Evolutionary conservation across 1,140 invertebrate species (phyloP).

Genomic region (Saccostrea cuccullata): DNA sequence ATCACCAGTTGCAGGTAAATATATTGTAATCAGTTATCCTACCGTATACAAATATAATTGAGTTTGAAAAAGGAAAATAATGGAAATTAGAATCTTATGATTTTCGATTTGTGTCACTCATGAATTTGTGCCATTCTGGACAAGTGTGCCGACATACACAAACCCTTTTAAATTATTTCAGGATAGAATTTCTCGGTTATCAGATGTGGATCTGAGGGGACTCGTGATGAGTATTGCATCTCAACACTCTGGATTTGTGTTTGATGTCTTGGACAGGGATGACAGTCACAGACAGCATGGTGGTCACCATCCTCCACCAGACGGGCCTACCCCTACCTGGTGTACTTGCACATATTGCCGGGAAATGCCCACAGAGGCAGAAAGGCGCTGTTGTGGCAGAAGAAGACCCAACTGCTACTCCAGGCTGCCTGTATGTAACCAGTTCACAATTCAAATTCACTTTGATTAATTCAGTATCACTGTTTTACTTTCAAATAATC

Average conservation of each 20-base stretch:
- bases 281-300: background rate
- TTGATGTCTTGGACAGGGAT: too few relatives aligned
- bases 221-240: too few relatives aligned
- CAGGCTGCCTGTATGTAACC: conserved; percentile 27
- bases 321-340: background rate
- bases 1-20: background rate
- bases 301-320: too few relatives aligned
- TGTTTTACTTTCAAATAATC: background rate
- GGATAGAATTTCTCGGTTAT: background rate
- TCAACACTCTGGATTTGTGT: too few relatives aligned
- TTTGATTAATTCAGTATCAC: background rate
- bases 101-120: background rate
- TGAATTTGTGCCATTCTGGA: too few relatives aligned
- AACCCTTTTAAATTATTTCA: background rate
- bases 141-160: background rate
- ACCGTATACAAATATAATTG: background rate
- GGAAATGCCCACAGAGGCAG: conserved; percentile 20
- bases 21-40: background rate
- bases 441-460: background rate
- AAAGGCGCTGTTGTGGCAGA: conserved; percentile 26
- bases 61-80: background rate
- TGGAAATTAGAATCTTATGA: background rate
- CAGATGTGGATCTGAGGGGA: background rate
- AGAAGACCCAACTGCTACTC: background rate
- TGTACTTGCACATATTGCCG: conserved; percentile 19